Evolutionary conservation across 2,888 invertebrate species (phyloP).

Genomic region (Drosophila kanekoi): DNA sequence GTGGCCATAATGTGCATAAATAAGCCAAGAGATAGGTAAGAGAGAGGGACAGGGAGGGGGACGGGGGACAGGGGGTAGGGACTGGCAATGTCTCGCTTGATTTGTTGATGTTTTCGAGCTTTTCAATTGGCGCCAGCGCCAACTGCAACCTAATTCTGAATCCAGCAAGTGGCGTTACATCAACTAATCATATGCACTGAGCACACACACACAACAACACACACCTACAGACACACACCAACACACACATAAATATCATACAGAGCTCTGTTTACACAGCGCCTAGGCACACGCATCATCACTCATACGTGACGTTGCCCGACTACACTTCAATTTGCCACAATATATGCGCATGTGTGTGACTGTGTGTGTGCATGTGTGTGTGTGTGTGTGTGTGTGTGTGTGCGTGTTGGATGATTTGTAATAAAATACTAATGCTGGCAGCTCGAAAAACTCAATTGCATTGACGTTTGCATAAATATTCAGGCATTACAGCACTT

Average conservation of each 20-base stretch:
- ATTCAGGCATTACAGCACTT: slow-evolving; percentile 52
- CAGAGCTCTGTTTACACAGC: slow-evolving; percentile 43
- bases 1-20: slow-evolving; percentile 65
- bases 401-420: slow-evolving; percentile 42
- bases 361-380: not conserved
- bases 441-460: slow-evolving; percentile 63
- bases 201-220: slow-evolving; percentile 21
- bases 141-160: slow-evolving; percentile 74
- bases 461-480: slow-evolving; percentile 80
- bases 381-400: slow-evolving; percentile 7
- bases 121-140: slow-evolving; percentile 68
- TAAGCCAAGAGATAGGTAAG: slow-evolving; percentile 31
- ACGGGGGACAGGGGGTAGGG: not conserved
- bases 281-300: slow-evolving; percentile 67
- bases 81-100: slow-evolving; percentile 42
- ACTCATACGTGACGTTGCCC: slow-evolving; percentile 77
- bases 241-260: not conserved
- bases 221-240: slow-evolving; percentile 6
- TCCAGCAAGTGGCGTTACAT: slow-evolving; percentile 69
- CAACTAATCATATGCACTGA: slow-evolving; percentile 69
- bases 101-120: slow-evolving; percentile 58
- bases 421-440: slow-evolving; percentile 60
- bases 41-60: too few species aligned
- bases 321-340: slow-evolving; percentile 68
- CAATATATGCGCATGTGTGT: not conserved